Percentiles rank a stretch among this genome's conserved stretches.
These are phyloP conservation scores for Bujurquina vittata DNA, from an alignment of 2,113 vertebrate genomes.

Conservation along the genomic window DNA sequence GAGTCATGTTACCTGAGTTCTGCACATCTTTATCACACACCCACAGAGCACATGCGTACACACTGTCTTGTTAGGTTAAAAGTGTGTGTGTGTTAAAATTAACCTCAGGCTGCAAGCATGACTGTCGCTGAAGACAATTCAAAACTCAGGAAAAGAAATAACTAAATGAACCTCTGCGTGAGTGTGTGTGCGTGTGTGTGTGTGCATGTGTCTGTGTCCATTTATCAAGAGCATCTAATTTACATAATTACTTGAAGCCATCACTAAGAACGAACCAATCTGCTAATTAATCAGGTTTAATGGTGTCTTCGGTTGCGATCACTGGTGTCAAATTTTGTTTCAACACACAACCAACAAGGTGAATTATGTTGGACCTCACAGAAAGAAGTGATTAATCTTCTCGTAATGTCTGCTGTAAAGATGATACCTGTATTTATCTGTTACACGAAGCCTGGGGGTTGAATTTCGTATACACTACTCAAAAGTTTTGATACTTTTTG, in stretches of 20 bases:
- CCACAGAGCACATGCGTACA: not conserved
- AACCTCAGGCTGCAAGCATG: not conserved
- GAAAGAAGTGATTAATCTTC: not conserved
- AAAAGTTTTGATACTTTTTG: not conserved
- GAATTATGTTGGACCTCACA: not conserved
- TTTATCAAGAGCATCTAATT: not conserved
- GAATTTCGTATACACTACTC: not conserved
- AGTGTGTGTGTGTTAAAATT: constrained; percentile 19
- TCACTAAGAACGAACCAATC: not conserved
- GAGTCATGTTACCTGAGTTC: constrained; percentile 39
- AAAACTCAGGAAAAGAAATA: constrained; percentile 1
- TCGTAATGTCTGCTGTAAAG: not conserved
- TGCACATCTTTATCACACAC: not conserved
- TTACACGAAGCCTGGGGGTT: not conserved
- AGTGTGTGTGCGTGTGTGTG: not conserved
- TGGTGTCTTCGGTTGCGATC: constrained; percentile 15
- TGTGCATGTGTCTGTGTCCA: not conserved
- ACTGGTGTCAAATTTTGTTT: constrained; percentile 30
- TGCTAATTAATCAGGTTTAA: constrained; percentile 46
- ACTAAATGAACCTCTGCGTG: not conserved
- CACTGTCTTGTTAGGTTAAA: not conserved
- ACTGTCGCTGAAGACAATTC: constrained; percentile 11
- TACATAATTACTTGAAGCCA: constrained; percentile 38
- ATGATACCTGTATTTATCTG: not conserved
- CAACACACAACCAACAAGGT: not conserved